phyloP scores from a whole-genome alignment of 2,797 vertebrate species.

The Parotocinclus haroldoi region DNA sequence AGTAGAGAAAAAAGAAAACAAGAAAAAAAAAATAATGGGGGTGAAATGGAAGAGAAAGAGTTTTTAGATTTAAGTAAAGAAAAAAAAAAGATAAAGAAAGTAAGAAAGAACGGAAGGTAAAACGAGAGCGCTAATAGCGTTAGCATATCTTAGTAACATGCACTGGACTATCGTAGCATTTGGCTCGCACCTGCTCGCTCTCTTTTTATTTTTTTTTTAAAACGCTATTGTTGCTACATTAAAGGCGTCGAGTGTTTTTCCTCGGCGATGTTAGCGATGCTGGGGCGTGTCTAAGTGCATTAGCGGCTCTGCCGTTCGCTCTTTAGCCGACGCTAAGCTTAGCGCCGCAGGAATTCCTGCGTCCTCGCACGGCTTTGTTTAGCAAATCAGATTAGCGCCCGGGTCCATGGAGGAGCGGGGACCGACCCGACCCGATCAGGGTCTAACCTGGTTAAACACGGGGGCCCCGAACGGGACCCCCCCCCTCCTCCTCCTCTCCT shows the following conservation, averaged over 20 bases:
- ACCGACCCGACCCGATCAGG: conserved; percentile 64
- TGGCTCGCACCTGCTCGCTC: neutral
- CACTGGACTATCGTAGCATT: no score
- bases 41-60: no score
- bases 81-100: no score
- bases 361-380: conserved; percentile 70
- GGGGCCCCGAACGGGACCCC: neutral
- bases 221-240: neutral
- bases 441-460: conserved; percentile 70
- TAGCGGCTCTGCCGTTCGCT: conserved; percentile 75
- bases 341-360: conserved; percentile 53
- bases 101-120: no score
- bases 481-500: neutral
- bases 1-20: no score
- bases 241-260: neutral
- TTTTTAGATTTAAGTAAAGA: no score
- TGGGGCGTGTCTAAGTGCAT: conserved; percentile 73
- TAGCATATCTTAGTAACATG: neutral
- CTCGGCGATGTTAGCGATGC: conserved; percentile 58
- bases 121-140: neutral
- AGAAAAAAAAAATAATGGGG: no score
- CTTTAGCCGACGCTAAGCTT: conserved; percentile 31
- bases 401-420: conserved; percentile 65
- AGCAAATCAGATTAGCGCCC: conserved; percentile 75
- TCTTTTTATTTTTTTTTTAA: neutral